Evolutionary conservation across 2,888 invertebrate species (phyloP), one percentile per base, ranked within the genome.

Genomic region (Allygus modestus): DNA sequence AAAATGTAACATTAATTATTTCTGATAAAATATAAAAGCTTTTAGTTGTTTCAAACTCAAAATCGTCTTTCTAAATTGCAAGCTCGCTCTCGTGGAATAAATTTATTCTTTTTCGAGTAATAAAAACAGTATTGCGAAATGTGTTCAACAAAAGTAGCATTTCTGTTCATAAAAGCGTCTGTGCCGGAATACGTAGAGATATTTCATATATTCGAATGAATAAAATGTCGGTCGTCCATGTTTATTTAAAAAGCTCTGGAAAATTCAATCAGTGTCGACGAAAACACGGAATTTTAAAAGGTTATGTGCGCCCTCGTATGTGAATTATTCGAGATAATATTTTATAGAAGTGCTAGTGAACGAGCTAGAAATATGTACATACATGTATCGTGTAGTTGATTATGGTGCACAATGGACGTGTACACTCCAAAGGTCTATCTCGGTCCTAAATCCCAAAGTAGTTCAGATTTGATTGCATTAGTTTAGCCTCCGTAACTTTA

Each of bases 191-290:
- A 41, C 77, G 46, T 41, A 17, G 41, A 51, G 77, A 77, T 43
- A 77, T 77, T 77, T 77, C 77, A 51, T 77, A 77, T 77, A 77
- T 77, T 77, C 77, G 28, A 77, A 77, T 77, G 77, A 77, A 77
- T 77, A 77, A 77, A 77, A 77, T 77, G 77, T 77, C 26, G 46
- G 46, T 28, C 41, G 77, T 77, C 46, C 77, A 77, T 77, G 77
- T 77, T 77, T 77, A 77, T 77, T 77, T 77, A 77, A 77, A 77
- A 77, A 26, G 77, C 77, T 77, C 77, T 77, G 77, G 77, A 77
- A 77, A 71, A 77, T 77, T 77, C 77, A 77, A 77, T 77, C 77
- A 77, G 28, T 31, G 77, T 43, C 23, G 77, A 46, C 77, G 77
- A 77, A 77, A 71, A 77, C 51, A 41, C 46, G 77, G 77, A 77